Conservation (phyloP, 2,113 vertebrate species). For the Pelecanoides urinatrix region DNA sequence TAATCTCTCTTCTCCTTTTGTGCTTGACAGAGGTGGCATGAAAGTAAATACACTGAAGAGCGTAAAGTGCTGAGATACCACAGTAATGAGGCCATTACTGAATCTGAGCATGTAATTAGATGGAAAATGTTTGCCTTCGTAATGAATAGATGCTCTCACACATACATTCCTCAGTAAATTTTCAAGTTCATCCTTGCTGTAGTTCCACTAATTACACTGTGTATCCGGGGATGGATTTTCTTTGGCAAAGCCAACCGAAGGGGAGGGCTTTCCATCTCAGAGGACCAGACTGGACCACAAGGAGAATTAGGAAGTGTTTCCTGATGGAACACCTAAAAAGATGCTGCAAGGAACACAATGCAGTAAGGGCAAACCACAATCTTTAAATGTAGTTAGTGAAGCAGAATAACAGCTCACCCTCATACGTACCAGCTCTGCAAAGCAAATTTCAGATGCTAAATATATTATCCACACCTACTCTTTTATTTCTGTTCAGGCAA, state of each 20-base stretch:
- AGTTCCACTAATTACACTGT: neutral
- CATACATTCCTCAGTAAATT: slow-evolving; percentile 26
- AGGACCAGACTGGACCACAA: neutral
- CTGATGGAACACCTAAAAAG: neutral
- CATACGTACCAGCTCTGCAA: neutral
- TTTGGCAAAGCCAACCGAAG: neutral
- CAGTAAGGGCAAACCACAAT: neutral
- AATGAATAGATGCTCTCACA: slow-evolving; percentile 46
- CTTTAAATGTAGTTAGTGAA: neutral
- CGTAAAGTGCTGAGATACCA: slow-evolving; percentile 12
- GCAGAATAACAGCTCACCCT: slow-evolving; percentile 19
- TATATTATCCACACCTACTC: slow-evolving; percentile 41
- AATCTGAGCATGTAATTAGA: slow-evolving; percentile 49
- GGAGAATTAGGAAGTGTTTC: neutral
- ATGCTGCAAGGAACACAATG: neutral
- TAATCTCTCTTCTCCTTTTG: slow-evolving; percentile 25
- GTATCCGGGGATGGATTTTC: neutral
- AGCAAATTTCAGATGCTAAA: slow-evolving; percentile 44
- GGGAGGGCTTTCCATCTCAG: neutral
- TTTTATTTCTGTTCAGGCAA: slow-evolving; percentile 47
- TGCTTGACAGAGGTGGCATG: slow-evolving; percentile 9
- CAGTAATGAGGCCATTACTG: slow-evolving; percentile 52
- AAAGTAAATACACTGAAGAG: slow-evolving; percentile 43
- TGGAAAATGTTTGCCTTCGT: slow-evolving; percentile 46
- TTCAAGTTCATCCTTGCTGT: neutral